Base-by-base conservation (phyloP, 2,113 vertebrate genomes). In the Opisthocomus hoazin region DNA sequence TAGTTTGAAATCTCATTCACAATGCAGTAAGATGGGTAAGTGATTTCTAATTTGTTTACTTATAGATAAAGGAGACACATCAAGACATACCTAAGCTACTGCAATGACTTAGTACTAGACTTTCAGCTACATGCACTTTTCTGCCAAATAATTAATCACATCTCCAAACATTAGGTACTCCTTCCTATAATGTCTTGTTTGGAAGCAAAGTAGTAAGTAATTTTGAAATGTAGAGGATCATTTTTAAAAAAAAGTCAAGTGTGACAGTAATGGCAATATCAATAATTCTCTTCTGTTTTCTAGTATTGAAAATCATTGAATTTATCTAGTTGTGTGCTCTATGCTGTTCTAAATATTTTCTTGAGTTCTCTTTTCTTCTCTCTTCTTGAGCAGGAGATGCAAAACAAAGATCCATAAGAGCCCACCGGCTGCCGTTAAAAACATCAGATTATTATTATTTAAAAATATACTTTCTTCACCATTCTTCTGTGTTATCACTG, bases 381-480 rank as follows among this genome's bases (percentile, higher is more conserved):
- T 97, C 80, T 96, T 90, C 77, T 93, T 95, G 79, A 96, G 95
- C 94, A 97, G 95, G 87, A 97, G 36, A 87, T 77, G 89, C 70
- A 95, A 89, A 97, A 68, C 76, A 97, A 65, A 97, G 89, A 94
- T 76, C 87, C 71, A 29, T 81, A 96, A 65, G 69, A 87, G 18
- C 36, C 43, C 43, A 61, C 68, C 85, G 84, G 39, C 77, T 89
- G 89, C 96, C 93, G 70, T 96, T 96, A 91, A 63, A 96, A 92
- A 51, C 93, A 71, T 89, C 96, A 84, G n/a, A 90, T 95, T 89
- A 68, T 70, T 95, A n/a, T 73, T 95, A 27, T 48, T 93, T 61
- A 24, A 87, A 87, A 85, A 81, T 58, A 94, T 24, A 65, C 32
- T 94, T 95, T 93, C 70, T 95, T 73, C 70, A 77, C n/a, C 24